Evolutionary conservation across 2,888 invertebrate genomes (phyloP).

Genomic region (Pandemis cinnamomeana): DNA sequence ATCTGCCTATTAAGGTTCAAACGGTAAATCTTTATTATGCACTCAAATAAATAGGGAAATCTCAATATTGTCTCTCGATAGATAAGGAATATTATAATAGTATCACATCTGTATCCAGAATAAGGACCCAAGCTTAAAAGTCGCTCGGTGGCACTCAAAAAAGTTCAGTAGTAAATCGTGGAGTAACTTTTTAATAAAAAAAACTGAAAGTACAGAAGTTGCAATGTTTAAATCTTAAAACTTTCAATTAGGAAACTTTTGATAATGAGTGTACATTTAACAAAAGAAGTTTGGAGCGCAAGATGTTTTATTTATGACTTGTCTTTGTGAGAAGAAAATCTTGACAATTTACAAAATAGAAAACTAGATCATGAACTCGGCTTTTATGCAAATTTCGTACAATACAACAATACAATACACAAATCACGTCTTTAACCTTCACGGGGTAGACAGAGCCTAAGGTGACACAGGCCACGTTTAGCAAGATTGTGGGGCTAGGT

Average conservation of each 20-base stretch:
- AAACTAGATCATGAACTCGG: background rate
- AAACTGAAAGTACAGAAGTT: slow-evolving; percentile 48
- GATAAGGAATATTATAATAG: too few relatives aligned
- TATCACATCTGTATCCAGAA: slow-evolving; percentile 43
- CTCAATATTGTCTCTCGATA: too few relatives aligned
- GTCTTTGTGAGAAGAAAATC: background rate
- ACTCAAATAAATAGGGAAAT: too few relatives aligned
- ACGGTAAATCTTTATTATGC: too few relatives aligned
- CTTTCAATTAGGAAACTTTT: slow-evolving; percentile 41
- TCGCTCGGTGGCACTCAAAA: slow-evolving; percentile 52
- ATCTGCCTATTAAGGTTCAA: too few relatives aligned
- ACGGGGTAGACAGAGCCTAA: too few relatives aligned
- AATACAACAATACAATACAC: too few relatives aligned
- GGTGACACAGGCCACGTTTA: too few relatives aligned
- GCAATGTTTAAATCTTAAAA: slow-evolving; percentile 41
- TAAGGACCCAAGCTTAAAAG: slow-evolving; percentile 49
- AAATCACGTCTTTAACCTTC: too few relatives aligned
- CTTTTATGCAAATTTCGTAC: too few relatives aligned
- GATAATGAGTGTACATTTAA: slow-evolving; percentile 25
- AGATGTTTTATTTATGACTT: background rate
- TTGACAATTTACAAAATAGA: background rate
- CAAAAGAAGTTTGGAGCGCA: slow-evolving; percentile 26
- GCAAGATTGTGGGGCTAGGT: too few relatives aligned
- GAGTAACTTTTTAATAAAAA: slow-evolving; percentile 59
- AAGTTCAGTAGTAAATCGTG: slow-evolving; percentile 60